A percentile compares a stretch with the other conserved stretches of the same genome.
phyloP scores from a whole-genome alignment of 37 sponge, comb jelly and placozoan genomes.

The Aplysina aerophoba region DNA sequence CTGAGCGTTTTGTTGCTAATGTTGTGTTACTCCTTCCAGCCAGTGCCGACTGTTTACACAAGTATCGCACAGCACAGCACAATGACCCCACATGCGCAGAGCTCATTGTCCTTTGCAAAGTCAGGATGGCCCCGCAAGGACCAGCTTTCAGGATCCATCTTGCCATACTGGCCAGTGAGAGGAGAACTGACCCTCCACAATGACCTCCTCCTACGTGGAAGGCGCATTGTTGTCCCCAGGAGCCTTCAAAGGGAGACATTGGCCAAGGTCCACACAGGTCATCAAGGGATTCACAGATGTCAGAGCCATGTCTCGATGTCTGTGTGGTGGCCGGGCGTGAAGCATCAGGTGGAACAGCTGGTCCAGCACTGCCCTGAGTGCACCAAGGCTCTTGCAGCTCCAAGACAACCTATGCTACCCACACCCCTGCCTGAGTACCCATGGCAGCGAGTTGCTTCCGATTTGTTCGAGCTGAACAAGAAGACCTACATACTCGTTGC shows the following conservation, averaged over 20 bases:
- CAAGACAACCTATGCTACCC: conserved; percentile 11
- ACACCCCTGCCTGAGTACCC: background rate
- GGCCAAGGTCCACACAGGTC: background rate
- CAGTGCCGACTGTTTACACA: too few relatives aligned
- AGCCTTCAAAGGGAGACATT: too few relatives aligned
- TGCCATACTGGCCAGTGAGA: background rate
- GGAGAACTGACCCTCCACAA: background rate
- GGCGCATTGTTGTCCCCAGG: background rate
- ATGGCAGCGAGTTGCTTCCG: background rate
- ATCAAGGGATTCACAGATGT: conserved; percentile 36
- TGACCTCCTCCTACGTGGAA: conserved; percentile 29
- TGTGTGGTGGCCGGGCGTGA: too few relatives aligned
- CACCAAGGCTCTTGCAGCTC: background rate
- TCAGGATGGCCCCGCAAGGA: conserved; percentile 5
- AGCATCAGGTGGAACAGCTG: background rate
- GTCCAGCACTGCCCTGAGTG: background rate
- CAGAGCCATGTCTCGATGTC: background rate
- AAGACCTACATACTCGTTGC: too few relatives aligned
- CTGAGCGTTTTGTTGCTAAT: too few relatives aligned
- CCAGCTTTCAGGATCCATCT: background rate
- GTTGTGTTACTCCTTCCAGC: too few relatives aligned
- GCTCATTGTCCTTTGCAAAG: too few relatives aligned
- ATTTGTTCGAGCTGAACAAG: background rate
- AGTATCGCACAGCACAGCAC: too few relatives aligned
- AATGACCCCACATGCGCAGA: too few relatives aligned